These are phyloP conservation scores for Herminia tarsipennalis DNA, from an alignment of 2,888 invertebrate species.

Conservation along the genomic window DNA sequence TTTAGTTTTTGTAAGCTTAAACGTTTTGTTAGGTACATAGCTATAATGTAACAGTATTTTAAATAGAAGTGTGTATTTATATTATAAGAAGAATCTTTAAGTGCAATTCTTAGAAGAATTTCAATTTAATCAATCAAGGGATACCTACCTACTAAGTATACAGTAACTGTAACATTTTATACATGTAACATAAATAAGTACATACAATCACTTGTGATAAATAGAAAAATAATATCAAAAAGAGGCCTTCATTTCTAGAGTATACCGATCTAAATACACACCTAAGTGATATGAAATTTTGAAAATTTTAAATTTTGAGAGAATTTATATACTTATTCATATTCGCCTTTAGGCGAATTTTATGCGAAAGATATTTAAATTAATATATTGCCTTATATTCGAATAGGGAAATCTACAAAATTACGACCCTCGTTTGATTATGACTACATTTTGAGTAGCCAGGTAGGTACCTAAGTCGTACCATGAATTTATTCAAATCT, in stretches of 20 bases:
- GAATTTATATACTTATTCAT: conserved; percentile 10
- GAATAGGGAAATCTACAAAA: no score
- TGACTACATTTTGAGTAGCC: no score
- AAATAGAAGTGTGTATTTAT: conserved; percentile 30
- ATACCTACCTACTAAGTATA: not conserved
- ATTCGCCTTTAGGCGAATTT: not conserved
- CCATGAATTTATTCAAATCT: no score
- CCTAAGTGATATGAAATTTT: no score
- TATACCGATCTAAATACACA: not conserved
- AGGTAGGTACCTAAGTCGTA: no score
- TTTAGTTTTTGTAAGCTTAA: conserved; percentile 48
- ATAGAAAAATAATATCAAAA: conserved; percentile 34
- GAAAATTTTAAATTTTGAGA: conserved; percentile 13
- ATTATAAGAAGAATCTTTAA: no score
- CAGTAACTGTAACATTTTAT: conserved; percentile 6
- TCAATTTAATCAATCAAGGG: not conserved
- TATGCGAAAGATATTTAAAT: not conserved
- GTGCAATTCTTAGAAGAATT: no score
- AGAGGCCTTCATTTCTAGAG: conserved; percentile 35
- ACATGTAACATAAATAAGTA: conserved; percentile 36
- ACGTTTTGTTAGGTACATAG: conserved; percentile 26
- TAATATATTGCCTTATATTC: conserved; percentile 1
- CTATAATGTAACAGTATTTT: conserved; percentile 33
- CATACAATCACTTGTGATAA: conserved; percentile 37
- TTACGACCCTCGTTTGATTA: no score